Conservation (phyloP, 1,140 invertebrate genomes). For the Drosophila setifemur region DNA sequence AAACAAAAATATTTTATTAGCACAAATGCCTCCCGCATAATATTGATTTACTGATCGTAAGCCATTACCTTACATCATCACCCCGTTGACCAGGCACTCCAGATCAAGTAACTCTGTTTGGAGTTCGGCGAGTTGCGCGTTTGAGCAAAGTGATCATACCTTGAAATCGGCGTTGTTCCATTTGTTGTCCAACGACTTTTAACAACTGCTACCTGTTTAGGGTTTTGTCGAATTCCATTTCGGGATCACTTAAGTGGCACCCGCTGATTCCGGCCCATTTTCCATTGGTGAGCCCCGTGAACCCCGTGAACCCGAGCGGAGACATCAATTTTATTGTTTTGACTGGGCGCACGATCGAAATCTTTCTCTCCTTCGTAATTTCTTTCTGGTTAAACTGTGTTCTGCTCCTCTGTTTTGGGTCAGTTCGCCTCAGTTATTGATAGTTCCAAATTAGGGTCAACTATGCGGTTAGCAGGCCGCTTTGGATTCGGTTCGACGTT, state of each 20-base stretch:
- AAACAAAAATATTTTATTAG: too few relatives aligned
- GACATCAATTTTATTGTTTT: slow-evolving; percentile 78
- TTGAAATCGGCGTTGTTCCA: slow-evolving; percentile 14
- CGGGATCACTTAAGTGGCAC: slow-evolving; percentile 60
- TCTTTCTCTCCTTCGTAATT: slow-evolving; percentile 17
- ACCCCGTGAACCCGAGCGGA: slow-evolving; percentile 50
- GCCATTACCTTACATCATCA: too few relatives aligned
- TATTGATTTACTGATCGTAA: too few relatives aligned
- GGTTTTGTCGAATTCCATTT: slow-evolving; percentile 26
- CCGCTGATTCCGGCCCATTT: slow-evolving; percentile 47
- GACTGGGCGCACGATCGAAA: slow-evolving; percentile 70
- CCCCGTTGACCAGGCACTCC: too few relatives aligned
- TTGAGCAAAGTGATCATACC: background rate
- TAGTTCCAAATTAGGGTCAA: slow-evolving; percentile 75
- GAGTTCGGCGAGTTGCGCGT: too few relatives aligned
- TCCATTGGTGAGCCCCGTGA: background rate
- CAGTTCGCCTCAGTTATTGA: slow-evolving; percentile 61
- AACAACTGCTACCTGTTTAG: slow-evolving; percentile 69
- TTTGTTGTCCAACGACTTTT: slow-evolving; percentile 64
- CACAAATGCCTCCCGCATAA: too few relatives aligned
- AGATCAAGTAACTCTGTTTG: too few relatives aligned
- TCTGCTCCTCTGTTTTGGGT: background rate
- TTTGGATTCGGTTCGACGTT: background rate
- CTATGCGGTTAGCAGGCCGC: slow-evolving; percentile 49
- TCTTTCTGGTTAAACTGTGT: background rate